A percentile compares a stretch with the other conserved stretches of the same genome.
These are phyloP conservation scores for Cremastobaeus sp. DNA, from an alignment of 2,888 invertebrate genomes.

Conservation along the genomic window DNA sequence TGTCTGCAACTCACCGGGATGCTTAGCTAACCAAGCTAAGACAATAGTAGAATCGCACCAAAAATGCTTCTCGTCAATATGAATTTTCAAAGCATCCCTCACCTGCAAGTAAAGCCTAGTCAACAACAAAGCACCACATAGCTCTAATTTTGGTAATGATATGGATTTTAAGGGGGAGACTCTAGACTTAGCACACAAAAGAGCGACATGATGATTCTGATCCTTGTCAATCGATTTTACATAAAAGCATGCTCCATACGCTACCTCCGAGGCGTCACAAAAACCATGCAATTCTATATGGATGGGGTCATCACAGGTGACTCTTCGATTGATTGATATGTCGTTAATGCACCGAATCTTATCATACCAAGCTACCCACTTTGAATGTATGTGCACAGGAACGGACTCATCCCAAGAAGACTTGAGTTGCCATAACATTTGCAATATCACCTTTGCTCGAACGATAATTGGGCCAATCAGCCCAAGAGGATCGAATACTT, in stretches of 20 bases:
- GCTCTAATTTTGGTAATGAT: slow-evolving; percentile 3
- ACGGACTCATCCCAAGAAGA: slow-evolving; percentile 1
- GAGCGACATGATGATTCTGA: neutral
- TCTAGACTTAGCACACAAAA: neutral
- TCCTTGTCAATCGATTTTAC: neutral
- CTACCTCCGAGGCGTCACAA: slow-evolving; percentile 9
- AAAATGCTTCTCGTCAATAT: slow-evolving; percentile 23
- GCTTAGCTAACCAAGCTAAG: slow-evolving; percentile 58
- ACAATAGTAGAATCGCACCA: slow-evolving; percentile 63
- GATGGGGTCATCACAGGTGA: slow-evolving; percentile 33
- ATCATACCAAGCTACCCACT: neutral
- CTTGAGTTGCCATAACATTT: neutral
- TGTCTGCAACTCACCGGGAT: slow-evolving; percentile 15
- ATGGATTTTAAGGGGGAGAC: neutral
- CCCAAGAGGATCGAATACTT: too few relatives aligned
- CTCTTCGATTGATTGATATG: slow-evolving; percentile 36
- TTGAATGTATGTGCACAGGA: neutral
- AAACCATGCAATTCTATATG: slow-evolving; percentile 61
- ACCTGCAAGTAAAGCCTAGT: neutral
- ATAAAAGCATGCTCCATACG: slow-evolving; percentile 15
- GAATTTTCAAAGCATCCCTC: neutral
- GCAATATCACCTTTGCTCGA: neutral
- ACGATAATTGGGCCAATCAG: slow-evolving; percentile 5
- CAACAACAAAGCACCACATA: slow-evolving; percentile 5
- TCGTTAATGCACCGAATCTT: slow-evolving; percentile 25